Evolutionary conservation across 2,797 vertebrate genomes (phyloP).

Genomic region (Gallinago nigripennis): DNA sequence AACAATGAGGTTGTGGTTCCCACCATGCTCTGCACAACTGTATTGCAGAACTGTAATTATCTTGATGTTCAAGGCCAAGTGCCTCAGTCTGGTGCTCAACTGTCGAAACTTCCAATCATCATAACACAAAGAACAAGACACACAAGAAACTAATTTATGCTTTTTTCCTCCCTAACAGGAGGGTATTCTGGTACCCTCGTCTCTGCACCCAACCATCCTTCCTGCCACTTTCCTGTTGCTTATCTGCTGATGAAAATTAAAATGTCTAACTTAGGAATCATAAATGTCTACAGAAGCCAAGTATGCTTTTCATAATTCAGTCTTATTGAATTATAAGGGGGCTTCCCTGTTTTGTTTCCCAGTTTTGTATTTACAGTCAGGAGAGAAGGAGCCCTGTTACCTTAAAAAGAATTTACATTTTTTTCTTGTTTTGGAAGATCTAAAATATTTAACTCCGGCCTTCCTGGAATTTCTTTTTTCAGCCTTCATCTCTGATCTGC

Average conservation of each 20-base stretch:
- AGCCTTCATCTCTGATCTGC: background rate
- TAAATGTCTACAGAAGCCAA: background rate
- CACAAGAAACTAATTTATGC: background rate
- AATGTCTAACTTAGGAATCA: background rate
- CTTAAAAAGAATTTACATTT: background rate
- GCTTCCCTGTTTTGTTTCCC: background rate
- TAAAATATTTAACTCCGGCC: background rate
- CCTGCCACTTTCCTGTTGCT: background rate
- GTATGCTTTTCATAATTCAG: background rate
- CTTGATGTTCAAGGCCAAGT: conserved; percentile 31
- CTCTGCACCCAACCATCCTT: background rate
- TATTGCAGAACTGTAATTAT: conserved; percentile 3
- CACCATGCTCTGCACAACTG: conserved; percentile 1
- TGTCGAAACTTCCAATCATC: conserved; percentile 24
- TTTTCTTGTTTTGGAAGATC: background rate
- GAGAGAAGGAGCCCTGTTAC: background rate
- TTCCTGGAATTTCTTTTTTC: background rate
- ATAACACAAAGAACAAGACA: background rate
- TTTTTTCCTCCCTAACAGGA: background rate
- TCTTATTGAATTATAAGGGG: background rate
- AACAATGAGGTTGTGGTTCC: conserved; percentile 32
- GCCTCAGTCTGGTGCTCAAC: conserved; percentile 26
- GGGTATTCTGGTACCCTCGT: background rate
- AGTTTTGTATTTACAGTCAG: background rate
- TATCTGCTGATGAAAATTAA: background rate